Evolutionary conservation across 1,140 invertebrate species (phyloP).

Genomic region (Galleria mellonella): DNA sequence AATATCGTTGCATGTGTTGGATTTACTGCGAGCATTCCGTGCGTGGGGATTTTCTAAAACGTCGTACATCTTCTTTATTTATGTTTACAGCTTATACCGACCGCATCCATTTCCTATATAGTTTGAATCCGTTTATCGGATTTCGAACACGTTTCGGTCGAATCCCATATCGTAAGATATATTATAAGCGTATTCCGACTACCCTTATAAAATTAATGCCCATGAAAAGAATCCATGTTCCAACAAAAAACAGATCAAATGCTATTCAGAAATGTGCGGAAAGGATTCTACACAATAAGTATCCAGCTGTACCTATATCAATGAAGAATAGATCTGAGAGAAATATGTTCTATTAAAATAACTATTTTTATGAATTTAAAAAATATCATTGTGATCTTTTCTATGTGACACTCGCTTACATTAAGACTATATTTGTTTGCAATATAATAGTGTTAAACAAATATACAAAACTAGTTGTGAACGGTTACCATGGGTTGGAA

Average conservation of each 20-base stretch:
- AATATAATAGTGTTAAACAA: no score
- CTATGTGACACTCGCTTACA: no score
- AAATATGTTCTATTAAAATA: no score
- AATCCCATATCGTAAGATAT: conserved; percentile 52
- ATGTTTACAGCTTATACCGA: conserved; percentile 65
- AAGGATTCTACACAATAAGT: not conserved
- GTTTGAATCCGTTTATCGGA: conserved; percentile 68
- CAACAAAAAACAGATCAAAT: not conserved
- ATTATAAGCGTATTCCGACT: conserved; percentile 26
- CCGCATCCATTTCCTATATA: conserved; percentile 52
- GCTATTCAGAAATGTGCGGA: not conserved
- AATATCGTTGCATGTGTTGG: conserved; percentile 54
- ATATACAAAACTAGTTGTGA: no score
- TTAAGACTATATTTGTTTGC: no score
- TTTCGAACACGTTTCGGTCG: conserved; percentile 60
- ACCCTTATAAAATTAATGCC: conserved; percentile 45
- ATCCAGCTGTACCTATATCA: no score
- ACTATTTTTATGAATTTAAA: no score
- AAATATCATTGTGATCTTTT: no score
- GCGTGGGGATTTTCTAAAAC: conserved; percentile 67
- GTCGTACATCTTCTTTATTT: conserved; percentile 69
- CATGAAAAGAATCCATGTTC: conserved; percentile 14
- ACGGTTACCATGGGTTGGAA: no score
- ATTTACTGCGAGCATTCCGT: conserved; percentile 48
- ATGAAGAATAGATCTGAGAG: no score